Evolutionary conservation across 2,113 vertebrate genomes (phyloP), one percentile per base, ranked within the genome.

Genomic region (Odocoileus hemionus): DNA sequence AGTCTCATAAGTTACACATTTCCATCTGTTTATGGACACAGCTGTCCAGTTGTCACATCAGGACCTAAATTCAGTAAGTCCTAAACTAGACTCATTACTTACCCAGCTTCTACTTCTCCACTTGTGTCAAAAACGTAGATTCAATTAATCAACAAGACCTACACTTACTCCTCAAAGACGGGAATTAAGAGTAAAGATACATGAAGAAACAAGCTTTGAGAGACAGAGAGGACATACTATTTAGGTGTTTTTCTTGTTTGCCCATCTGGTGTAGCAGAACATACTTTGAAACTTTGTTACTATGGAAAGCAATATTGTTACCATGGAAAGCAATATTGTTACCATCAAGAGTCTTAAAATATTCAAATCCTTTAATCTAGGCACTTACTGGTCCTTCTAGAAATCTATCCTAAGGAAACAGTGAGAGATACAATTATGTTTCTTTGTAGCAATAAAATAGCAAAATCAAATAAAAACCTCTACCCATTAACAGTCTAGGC

Each of bases 381-480:
- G 47, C 39, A 90, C 60, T 43, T n/a, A 83, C 89, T 43, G 26
- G 52, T 80, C 15, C 54, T 84, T 96, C 86, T 50, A 97, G 83
- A 89, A 95, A 84, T 84, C 61, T n/a, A 95, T 50, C 61, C 60
- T 61, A 96, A 87, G 76, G 50, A 86, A 96, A 95, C 19, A 92
- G 28, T 80, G 54, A 94, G 43, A 76, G 76, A 87, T 94, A 82
- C 25, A 80, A 21, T 58, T 82, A 90, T n/a, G 39, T 61, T 82
- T 91, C 54, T 78, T 97, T 36, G 80, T 23, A 54, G n/a, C 43
- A 88, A 85, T 80, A 84, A 50, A 92, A 93, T 57, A 55, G 23
- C 78, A 94, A 64, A 91, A 95, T 47, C 39, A 78, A 92, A 36
- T 17, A 91, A 91, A 78, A 60, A 21, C 70, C 36, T 33, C 21